phyloP scores from a whole-genome alignment of 2,113 vertebrate species.

The Hypomesus transpacificus region DNA sequence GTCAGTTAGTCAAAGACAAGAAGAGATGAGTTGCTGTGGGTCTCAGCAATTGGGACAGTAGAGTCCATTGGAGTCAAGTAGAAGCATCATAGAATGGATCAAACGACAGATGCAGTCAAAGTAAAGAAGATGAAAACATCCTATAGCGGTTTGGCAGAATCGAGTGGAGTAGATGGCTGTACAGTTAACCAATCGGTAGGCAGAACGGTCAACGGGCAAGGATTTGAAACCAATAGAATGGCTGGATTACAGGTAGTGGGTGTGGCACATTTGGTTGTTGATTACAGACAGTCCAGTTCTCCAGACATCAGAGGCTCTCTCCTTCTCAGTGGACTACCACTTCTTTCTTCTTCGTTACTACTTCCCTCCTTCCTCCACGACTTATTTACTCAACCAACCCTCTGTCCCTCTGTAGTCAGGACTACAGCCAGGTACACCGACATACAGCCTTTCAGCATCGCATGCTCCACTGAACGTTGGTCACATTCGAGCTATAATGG shows the following conservation, averaged over 20 bases:
- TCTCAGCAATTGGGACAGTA: background rate
- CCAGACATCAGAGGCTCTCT: conserved; percentile 29
- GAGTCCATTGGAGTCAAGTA: too few relatives aligned
- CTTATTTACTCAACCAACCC: too few relatives aligned
- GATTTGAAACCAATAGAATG: conserved; percentile 47
- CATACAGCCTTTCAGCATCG: background rate
- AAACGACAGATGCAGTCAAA: conserved; percentile 15
- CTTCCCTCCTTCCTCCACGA: background rate
- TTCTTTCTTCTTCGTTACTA: background rate
- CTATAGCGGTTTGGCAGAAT: conserved; percentile 33
- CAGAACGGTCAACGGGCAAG: conserved; percentile 49
- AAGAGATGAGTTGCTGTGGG: background rate
- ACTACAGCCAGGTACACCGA: background rate
- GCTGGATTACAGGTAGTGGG: conserved; percentile 45
- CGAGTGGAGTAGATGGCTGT: conserved; percentile 32
- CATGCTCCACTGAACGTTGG: too few relatives aligned
- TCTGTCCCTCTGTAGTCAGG: too few relatives aligned
- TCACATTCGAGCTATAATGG: too few relatives aligned
- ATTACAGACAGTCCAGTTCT: conserved; percentile 78
- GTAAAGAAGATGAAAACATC: conserved; percentile 24
- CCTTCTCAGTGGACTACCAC: background rate
- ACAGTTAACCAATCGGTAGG: conserved; percentile 30
- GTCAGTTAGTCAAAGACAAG: too few relatives aligned
- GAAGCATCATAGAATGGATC: too few relatives aligned
- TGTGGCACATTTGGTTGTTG: conserved; percentile 86